Conservation (phyloP, 2,797 vertebrate species). For the Hoplostethus mediterraneus region DNA sequence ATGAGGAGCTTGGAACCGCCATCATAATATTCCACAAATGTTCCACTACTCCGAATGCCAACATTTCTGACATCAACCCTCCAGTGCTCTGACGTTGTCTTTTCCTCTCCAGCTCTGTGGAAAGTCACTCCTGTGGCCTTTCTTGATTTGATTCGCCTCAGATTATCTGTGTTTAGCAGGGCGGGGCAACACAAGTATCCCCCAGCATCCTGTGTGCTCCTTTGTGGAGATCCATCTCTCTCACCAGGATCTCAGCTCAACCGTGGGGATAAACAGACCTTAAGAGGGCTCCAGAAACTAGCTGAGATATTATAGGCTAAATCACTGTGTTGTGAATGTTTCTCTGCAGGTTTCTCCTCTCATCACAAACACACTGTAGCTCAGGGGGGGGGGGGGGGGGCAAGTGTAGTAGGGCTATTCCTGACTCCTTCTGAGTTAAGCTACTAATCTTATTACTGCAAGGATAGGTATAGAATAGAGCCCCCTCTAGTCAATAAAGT, state of each 20-base stretch:
- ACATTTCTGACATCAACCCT: constrained; percentile 43
- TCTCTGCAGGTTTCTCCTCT: constrained; percentile 17
- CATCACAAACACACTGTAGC: constrained; percentile 6
- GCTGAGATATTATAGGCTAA: neutral
- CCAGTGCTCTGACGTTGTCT: constrained; percentile 43
- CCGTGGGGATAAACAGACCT: neutral
- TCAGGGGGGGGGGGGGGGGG: no score
- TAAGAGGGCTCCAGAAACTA: constrained; percentile 24
- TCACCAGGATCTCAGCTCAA: constrained; percentile 20
- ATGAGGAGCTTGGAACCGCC: constrained; percentile 19
- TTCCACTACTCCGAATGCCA: constrained; percentile 9
- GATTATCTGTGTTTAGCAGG: constrained; percentile 63
- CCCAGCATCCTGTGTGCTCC: constrained; percentile 10
- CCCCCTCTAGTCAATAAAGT: constrained; percentile 47
- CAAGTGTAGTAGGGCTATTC: constrained; percentile 69
- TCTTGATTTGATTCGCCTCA: constrained; percentile 69
- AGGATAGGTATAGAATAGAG: constrained; percentile 46
- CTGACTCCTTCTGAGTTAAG: constrained; percentile 79
- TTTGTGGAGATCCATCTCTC: constrained; percentile 16
- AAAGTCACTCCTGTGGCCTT: constrained; percentile 71
- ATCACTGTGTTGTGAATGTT: neutral
- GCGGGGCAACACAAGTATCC: constrained; percentile 19
- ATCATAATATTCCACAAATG: constrained; percentile 22
- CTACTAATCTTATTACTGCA: constrained; percentile 82
- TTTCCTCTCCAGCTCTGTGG: constrained; percentile 38